phyloP scores from a whole-genome alignment of 1,140 invertebrate genomes.

The Microplitis demolitor region DNA sequence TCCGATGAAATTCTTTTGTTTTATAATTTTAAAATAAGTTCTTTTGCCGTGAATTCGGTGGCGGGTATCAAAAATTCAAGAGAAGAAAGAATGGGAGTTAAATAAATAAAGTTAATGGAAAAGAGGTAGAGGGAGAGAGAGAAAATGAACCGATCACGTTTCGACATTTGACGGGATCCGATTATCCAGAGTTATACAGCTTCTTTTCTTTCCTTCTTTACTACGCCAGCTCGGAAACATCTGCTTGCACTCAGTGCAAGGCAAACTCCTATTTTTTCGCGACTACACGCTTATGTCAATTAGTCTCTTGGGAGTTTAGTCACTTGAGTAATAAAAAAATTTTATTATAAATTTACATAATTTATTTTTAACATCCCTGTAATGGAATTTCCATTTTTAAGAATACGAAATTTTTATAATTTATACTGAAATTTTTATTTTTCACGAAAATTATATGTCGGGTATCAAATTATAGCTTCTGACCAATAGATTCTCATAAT shows the following conservation, averaged over 20 bases:
- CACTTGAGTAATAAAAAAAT: too few relatives aligned
- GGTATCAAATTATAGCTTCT: too few relatives aligned
- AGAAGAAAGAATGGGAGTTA: neutral
- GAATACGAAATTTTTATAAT: too few relatives aligned
- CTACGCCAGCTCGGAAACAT: neutral
- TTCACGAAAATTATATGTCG: too few relatives aligned
- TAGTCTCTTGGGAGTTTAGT: too few relatives aligned
- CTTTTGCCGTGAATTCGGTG: neutral
- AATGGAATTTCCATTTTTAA: too few relatives aligned
- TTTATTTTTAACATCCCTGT: too few relatives aligned
- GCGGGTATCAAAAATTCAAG: neutral
- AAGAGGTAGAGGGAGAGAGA: neutral
- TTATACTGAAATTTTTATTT: too few relatives aligned
- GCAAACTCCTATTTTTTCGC: too few relatives aligned
- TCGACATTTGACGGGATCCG: conserved; percentile 8
- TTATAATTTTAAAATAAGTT: conserved; percentile 8
- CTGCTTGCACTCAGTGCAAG: neutral
- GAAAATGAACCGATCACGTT: conserved; percentile 11
- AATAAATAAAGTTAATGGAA: neutral
- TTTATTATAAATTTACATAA: too few relatives aligned
- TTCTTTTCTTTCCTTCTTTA: neutral
- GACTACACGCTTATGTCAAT: too few relatives aligned
- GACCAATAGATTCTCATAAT: too few relatives aligned
- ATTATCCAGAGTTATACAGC: neutral
- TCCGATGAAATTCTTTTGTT: conserved; percentile 18